phyloP scores from a whole-genome alignment of 2,113 vertebrate genomes.

The Romanogobio albipinnatus region DNA sequence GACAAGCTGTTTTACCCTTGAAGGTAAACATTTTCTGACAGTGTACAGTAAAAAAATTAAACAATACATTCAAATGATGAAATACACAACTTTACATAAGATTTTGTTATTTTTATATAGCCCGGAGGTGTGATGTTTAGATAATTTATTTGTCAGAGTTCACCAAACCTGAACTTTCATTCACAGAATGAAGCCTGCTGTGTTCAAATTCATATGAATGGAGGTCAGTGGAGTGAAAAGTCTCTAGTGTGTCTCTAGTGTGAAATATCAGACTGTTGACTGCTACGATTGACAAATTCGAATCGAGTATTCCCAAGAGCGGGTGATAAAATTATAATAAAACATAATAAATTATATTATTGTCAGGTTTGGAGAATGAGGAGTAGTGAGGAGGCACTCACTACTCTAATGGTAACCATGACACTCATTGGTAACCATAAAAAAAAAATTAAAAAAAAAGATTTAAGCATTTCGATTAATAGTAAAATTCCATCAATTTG shows the following conservation, averaged over 20 bases:
- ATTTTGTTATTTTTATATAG: neutral
- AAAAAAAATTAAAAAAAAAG: too few species aligned
- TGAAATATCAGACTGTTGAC: neutral
- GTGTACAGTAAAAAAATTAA: neutral
- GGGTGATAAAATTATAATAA: neutral
- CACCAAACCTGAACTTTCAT: neutral
- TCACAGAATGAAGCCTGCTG: neutral
- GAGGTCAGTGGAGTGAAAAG: neutral
- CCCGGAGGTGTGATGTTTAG: neutral
- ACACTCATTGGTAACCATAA: too few species aligned
- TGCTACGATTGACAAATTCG: neutral
- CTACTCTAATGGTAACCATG: too few species aligned
- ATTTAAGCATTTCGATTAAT: too few species aligned
- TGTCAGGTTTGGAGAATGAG: too few species aligned
- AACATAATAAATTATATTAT: neutral
- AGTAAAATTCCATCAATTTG: too few species aligned
- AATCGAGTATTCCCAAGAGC: neutral
- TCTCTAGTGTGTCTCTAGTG: neutral
- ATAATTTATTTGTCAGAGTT: neutral
- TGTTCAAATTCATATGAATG: neutral
- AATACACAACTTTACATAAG: neutral
- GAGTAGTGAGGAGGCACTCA: too few species aligned
- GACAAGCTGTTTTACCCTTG: too few species aligned
- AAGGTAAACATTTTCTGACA: too few species aligned
- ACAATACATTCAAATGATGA: neutral